Conservation (phyloP, 2,113 vertebrate genomes). For the Dunckerocampus dactyliophorus region DNA sequence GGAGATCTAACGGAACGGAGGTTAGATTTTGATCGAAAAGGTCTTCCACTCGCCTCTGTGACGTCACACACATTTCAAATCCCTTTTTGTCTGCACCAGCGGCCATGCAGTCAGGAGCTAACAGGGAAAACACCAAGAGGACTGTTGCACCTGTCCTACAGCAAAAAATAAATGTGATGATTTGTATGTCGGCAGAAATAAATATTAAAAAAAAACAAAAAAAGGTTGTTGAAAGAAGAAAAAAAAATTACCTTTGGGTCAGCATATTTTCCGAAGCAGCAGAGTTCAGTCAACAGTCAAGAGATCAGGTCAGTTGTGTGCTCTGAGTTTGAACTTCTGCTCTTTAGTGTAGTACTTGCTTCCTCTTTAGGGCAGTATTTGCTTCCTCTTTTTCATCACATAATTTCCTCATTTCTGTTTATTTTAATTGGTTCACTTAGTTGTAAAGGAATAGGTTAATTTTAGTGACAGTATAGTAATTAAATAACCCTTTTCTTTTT, state of each 20-base stretch:
- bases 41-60: conserved; percentile 25
- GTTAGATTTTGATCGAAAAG: conserved; percentile 42
- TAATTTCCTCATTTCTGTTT: neutral
- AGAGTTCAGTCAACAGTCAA: neutral
- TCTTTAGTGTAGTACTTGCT: neutral
- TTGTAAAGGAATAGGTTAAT: too few species aligned
- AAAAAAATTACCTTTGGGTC: conserved; percentile 8
- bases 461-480: too few species aligned
- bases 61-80: conserved; percentile 38
- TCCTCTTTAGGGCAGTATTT: conserved; percentile 2
- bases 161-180: neutral
- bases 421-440: neutral
- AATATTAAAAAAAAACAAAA: neutral
- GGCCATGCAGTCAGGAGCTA: neutral
- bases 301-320: neutral
- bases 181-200: neutral
- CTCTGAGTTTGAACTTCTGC: neutral
- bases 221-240: neutral
- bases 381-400: conserved; percentile 2
- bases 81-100: neutral
- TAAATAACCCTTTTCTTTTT: too few species aligned
- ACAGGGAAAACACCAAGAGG: neutral
- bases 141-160: conserved; percentile 18
- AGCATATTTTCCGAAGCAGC: conserved; percentile 17
- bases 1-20: conserved; percentile 40